Evolutionary conservation across 1,140 invertebrate species (phyloP).

Genomic region (Nixonia krombeini): DNA sequence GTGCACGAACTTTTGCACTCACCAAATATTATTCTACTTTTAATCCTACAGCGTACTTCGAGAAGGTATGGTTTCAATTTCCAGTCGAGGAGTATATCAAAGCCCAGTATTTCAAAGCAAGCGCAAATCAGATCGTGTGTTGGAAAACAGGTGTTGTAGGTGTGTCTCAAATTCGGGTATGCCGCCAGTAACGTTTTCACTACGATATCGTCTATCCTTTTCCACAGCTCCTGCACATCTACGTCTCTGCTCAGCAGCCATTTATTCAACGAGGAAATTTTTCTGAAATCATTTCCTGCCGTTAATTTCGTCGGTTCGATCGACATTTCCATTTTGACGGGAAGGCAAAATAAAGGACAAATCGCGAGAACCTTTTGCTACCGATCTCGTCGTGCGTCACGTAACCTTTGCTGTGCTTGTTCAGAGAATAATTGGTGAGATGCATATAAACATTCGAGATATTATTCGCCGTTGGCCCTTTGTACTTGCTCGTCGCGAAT

Average conservation of each 20-base stretch:
- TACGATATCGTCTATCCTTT: conserved; percentile 89
- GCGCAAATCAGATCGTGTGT: conserved; percentile 86
- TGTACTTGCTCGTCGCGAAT: conserved; percentile 89
- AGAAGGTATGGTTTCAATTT: conserved; percentile 88
- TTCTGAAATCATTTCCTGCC: conserved; percentile 66
- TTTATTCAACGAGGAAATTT: conserved; percentile 85
- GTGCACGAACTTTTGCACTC: too few species aligned
- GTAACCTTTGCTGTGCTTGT: conserved; percentile 90
- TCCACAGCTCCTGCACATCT: conserved; percentile 83
- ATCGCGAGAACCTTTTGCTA: conserved; percentile 78
- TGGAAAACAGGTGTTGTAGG: conserved; percentile 90
- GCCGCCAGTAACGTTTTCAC: conserved; percentile 91
- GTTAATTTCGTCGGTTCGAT: too few species aligned
- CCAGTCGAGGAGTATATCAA: conserved; percentile 89
- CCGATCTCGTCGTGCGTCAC: conserved; percentile 83
- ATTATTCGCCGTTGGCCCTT: conserved; percentile 84
- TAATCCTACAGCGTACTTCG: conserved; percentile 78
- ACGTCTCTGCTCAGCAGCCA: conserved; percentile 80
- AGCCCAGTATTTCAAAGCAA: conserved; percentile 91
- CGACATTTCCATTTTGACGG: too few species aligned
- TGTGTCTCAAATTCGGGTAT: conserved; percentile 88
- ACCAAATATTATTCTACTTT: background rate
- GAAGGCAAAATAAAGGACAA: background rate
- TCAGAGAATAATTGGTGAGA: conserved; percentile 96
- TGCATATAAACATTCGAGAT: conserved; percentile 94